Base-by-base conservation (phyloP, 2,888 invertebrate genomes). In the Thymelicus acteon region DNA sequence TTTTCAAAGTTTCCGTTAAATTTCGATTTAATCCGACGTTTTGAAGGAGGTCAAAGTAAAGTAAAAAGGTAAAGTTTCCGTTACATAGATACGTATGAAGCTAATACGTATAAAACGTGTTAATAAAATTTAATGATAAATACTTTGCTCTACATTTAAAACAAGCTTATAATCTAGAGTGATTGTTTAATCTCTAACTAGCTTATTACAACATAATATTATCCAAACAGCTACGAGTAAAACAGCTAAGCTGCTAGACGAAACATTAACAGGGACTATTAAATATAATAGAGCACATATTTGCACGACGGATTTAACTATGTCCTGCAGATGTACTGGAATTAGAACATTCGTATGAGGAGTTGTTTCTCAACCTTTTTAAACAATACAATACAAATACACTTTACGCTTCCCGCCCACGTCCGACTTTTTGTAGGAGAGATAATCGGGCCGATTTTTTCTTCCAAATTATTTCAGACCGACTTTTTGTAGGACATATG, bases 191-290 rank as follows among this genome's bases (percentile, higher is more conserved):
- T n/a, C 10, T 48, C 48, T 48, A 48, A 48, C n/a, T 48, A 48
- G 12, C 6, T 48, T 13, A 48, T 48, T 48, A 48, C 48, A n/a
- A n/a, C n/a, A n/a, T 48, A 31, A 2, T 31, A 31, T 31, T 31
- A 13, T 6, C 13, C 13, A n/a, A 13, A 13, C n/a, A 48, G 48
- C 48, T 48, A 0, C n/a, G n/a, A 48, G 48, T 52, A 52, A 52
- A 52, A 52, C 52, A 52, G 19, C 52, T 52, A 52, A 52, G 19
- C 52, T 52, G 49, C 49, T 49, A n/a, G 49, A 0, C 49, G 15
- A n/a, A 49, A 15, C 49, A 15, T 15, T 7, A 49, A 15, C 49
- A 49, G 2, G 52, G 52, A 52, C 52, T 52, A 52, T 52, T 52
- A 19, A 52, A 52, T 52, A 52, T 52, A 19, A 52, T 19, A 52